A percentile compares a stretch with the other conserved stretches of the same genome.
Conservation (phyloP, 2,113 vertebrate species). For the Seriola rivoliana region DNA sequence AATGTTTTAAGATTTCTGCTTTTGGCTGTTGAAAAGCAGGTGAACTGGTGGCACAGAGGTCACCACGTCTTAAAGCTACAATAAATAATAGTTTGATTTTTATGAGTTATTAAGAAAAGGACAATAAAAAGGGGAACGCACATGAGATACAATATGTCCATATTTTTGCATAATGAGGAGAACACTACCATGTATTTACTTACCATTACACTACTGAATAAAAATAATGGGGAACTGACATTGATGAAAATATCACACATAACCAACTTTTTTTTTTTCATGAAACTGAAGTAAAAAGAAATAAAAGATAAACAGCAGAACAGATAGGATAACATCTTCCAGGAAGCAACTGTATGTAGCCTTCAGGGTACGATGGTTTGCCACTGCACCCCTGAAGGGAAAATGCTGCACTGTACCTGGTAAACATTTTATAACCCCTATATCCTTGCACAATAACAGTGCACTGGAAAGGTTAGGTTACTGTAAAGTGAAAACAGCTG, state of each 20-base stretch:
- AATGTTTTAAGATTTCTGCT: slow-evolving; percentile 8
- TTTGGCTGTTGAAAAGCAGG: background rate
- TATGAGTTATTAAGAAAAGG: background rate
- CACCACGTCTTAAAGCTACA: no score
- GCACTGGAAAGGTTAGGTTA: background rate
- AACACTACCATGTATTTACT: slow-evolving; percentile 16
- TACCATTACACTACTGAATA: background rate
- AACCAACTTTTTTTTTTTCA: background rate
- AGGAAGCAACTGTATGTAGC: background rate
- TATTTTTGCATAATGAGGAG: background rate
- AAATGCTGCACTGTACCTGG: background rate
- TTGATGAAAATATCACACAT: background rate
- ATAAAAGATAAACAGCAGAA: slow-evolving; percentile 2
- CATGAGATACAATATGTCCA: background rate
- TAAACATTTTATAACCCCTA: background rate
- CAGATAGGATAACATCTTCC: background rate
- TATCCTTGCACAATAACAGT: background rate
- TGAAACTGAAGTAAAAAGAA: slow-evolving; percentile 6
- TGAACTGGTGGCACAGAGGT: no score
- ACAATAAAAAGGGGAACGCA: background rate
- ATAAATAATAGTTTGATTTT: no score
- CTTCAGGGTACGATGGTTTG: background rate
- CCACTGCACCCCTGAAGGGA: slow-evolving; percentile 4
- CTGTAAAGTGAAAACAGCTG: background rate
- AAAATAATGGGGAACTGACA: slow-evolving; percentile 17